Conservation (phyloP, 2,113 vertebrate species). For the Takifugu bimaculatus region DNA sequence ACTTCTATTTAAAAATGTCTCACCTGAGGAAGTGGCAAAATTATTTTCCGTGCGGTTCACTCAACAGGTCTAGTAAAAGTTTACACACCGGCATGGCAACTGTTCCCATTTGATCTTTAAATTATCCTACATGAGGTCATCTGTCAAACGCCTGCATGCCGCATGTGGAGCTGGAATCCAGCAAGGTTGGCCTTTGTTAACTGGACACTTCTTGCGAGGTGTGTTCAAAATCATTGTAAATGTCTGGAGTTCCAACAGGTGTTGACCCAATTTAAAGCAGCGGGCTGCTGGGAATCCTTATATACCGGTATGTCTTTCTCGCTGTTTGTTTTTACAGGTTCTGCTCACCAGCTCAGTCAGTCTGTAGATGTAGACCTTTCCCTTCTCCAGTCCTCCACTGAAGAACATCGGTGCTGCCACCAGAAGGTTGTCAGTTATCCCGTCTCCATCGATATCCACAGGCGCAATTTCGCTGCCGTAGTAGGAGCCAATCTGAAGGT, state of each 20-base stretch:
- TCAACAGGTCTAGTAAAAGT: slow-evolving; percentile 43
- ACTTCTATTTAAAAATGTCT: slow-evolving; percentile 51
- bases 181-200: slow-evolving; percentile 20
- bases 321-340: slow-evolving; percentile 6
- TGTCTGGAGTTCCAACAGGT: slow-evolving; percentile 56
- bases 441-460: slow-evolving; percentile 82
- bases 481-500: slow-evolving; percentile 91
- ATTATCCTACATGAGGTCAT: background rate
- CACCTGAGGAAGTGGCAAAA: slow-evolving; percentile 53
- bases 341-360: slow-evolving; percentile 76
- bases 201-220: slow-evolving; percentile 21
- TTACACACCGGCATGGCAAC: slow-evolving; percentile 25
- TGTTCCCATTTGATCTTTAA: slow-evolving; percentile 30
- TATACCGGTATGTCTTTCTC: slow-evolving; percentile 9
- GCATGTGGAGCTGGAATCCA: slow-evolving; percentile 34
- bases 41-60: slow-evolving; percentile 73
- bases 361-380: slow-evolving; percentile 86
- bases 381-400: slow-evolving; percentile 86
- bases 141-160: slow-evolving; percentile 45
- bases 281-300: background rate
- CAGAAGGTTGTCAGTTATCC: slow-evolving; percentile 84
- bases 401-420: slow-evolving; percentile 97
- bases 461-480: slow-evolving; percentile 91
- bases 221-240: slow-evolving; percentile 21
- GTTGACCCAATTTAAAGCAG: slow-evolving; percentile 24